Conservation (phyloP, 2,888 invertebrate species). For the Melinaea marsaeus region DNA sequence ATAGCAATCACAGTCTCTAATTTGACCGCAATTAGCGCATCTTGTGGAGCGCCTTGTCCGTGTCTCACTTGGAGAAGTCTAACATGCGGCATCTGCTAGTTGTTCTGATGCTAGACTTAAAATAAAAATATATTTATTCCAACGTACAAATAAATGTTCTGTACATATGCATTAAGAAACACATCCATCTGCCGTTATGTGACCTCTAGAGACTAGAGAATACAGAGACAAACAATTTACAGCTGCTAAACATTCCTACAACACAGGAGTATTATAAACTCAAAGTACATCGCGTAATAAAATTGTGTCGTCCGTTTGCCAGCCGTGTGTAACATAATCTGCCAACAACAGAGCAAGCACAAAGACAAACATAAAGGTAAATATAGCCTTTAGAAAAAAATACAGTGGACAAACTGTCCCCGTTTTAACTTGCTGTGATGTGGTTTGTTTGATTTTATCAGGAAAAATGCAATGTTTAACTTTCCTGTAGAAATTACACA, state of each 20-base stretch:
- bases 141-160: too few species aligned
- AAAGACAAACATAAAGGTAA: conserved; percentile 25
- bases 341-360: conserved; percentile 27
- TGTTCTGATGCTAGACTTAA: too few species aligned
- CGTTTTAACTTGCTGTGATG: conserved; percentile 18
- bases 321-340: conserved; percentile 23
- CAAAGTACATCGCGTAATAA: background rate
- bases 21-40: conserved; percentile 29
- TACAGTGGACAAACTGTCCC: conserved; percentile 17
- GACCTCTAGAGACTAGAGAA: too few species aligned
- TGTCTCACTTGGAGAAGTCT: conserved; percentile 16
- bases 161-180: too few species aligned
- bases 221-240: too few species aligned
- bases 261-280: conserved; percentile 2
- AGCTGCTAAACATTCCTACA: background rate
- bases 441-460: conserved; percentile 17
- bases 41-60: conserved; percentile 24
- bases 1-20: conserved; percentile 29
- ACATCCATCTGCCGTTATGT: too few species aligned
- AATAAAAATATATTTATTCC: too few species aligned
- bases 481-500: conserved; percentile 9
- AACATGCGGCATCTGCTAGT: too few species aligned
- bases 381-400: conserved; percentile 24
- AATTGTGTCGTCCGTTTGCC: conserved; percentile 7
- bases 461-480: conserved; percentile 13